These are phyloP conservation scores for Poecilia latipinna DNA, from an alignment of 2,113 vertebrate genomes.

Conservation along the genomic window DNA sequence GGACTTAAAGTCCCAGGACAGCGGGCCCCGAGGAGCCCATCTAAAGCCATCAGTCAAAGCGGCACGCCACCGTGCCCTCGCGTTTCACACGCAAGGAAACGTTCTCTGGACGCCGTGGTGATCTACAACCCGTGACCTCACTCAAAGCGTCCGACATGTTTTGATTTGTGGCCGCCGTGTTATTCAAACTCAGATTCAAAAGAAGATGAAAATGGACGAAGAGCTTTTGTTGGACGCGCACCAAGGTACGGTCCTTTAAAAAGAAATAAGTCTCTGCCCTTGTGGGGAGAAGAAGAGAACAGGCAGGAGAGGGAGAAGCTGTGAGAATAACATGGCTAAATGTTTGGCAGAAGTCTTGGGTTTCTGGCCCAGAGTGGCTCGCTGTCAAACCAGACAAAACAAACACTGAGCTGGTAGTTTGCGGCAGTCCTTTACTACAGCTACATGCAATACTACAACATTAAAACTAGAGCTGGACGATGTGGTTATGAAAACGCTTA, in stretches of 20 bases:
- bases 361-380: conserved; percentile 39
- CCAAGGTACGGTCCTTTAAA: conserved; percentile 73
- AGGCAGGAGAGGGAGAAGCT: conserved; percentile 3
- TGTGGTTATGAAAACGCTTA: too few species aligned
- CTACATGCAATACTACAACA: conserved; percentile 38
- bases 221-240: conserved; percentile 77
- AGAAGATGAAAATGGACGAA: conserved; percentile 75
- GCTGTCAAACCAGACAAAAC: conserved; percentile 52
- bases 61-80: conserved; percentile 64
- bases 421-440: conserved; percentile 42
- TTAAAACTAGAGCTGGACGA: conserved; percentile 15
- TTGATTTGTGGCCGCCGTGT: conserved; percentile 77
- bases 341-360: conserved; percentile 56
- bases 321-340: conserved; percentile 26
- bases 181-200: conserved; percentile 78
- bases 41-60: conserved; percentile 73
- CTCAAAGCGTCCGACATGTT: conserved; percentile 70
- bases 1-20: conserved; percentile 66
- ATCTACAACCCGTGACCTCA: conserved; percentile 76
- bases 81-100: conserved; percentile 69
- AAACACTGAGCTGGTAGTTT: conserved; percentile 32
- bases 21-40: conserved; percentile 56
- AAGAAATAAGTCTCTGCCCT: conserved; percentile 68
- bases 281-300: conserved; percentile 49
- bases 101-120: conserved; percentile 61